A percentile compares a stretch with the other conserved stretches of the same genome.
Conservation (phyloP, 53 echinoderm and acorn worm species). For the Holothuria scabra region DNA sequence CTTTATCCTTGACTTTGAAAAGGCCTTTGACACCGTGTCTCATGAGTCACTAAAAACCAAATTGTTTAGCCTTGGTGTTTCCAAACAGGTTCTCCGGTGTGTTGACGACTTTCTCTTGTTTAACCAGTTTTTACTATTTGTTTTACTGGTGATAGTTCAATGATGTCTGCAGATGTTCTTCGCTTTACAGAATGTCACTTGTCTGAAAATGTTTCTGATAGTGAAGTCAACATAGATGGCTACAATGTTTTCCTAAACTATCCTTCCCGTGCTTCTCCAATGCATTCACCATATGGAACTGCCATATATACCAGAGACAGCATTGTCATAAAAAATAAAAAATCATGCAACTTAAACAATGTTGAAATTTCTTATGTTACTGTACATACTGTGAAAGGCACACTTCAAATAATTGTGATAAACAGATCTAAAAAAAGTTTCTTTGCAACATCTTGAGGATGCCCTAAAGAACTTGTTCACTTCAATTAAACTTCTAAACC, state of each 20-base stretch:
- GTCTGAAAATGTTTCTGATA: neutral
- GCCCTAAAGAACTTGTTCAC: neutral
- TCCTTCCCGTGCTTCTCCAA: neutral
- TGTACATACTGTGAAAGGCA: neutral
- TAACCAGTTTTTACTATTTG: no score
- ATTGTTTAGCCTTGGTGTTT: no score
- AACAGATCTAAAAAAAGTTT: neutral
- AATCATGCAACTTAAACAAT: no score
- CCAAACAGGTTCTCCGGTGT: no score
- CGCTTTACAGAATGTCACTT: slow-evolving; percentile 40
- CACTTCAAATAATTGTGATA: slow-evolving; percentile 6
- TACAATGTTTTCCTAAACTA: slow-evolving; percentile 1
- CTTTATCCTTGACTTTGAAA: no score
- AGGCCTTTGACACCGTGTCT: no score
- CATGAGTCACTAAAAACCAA: no score
- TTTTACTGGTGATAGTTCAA: neutral
- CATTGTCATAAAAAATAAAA: no score
- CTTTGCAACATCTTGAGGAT: neutral
- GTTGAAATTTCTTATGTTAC: no score
- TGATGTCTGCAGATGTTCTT: slow-evolving; percentile 10
- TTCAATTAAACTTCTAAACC: neutral
- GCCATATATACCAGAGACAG: neutral
- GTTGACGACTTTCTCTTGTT: no score
- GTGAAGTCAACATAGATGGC: neutral
- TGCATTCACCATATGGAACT: neutral